Evolutionary conservation across 1,140 invertebrate species (phyloP).

Genomic region (Leptinotarsa texana): DNA sequence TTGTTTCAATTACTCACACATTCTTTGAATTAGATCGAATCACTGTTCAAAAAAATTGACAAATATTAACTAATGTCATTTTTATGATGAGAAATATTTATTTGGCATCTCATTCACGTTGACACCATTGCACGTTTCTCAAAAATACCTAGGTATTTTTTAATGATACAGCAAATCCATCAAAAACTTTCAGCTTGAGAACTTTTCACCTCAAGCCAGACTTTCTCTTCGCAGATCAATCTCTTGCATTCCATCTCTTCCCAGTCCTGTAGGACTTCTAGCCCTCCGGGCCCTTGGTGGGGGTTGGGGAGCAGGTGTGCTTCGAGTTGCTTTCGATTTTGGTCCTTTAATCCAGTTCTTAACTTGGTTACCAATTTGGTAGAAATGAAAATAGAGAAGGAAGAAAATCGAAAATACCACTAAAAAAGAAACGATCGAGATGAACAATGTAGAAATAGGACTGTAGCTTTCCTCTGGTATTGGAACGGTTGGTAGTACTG

Average conservation of each 20-base stretch:
- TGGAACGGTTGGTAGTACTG: conserved; percentile 18
- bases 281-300: conserved; percentile 39
- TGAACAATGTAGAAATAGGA: conserved; percentile 47
- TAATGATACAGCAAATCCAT: not conserved
- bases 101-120: too few relatives aligned
- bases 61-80: too few relatives aligned
- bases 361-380: conserved; percentile 52
- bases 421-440: conserved; percentile 54
- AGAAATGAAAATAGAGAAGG: conserved; percentile 54
- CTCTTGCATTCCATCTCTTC: conserved; percentile 35
- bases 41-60: too few relatives aligned
- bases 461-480: conserved; percentile 44
- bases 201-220: conserved; percentile 32
- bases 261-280: conserved; percentile 23
- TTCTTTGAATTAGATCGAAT: too few relatives aligned
- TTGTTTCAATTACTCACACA: too few relatives aligned
- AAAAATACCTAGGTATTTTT: not conserved
- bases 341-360: conserved; percentile 48
- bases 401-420: conserved; percentile 52
- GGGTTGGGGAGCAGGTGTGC: conserved; percentile 32
- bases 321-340: conserved; percentile 32
- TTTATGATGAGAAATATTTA: too few relatives aligned
- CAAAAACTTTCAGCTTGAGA: too few relatives aligned
- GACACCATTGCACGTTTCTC: too few relatives aligned
- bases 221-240: conserved; percentile 36